A percentile compares a stretch with the other conserved stretches of the same genome.
Evolutionary conservation across 2,888 invertebrate genomes (phyloP).

Genomic region (Lasioglossum villosulum): DNA sequence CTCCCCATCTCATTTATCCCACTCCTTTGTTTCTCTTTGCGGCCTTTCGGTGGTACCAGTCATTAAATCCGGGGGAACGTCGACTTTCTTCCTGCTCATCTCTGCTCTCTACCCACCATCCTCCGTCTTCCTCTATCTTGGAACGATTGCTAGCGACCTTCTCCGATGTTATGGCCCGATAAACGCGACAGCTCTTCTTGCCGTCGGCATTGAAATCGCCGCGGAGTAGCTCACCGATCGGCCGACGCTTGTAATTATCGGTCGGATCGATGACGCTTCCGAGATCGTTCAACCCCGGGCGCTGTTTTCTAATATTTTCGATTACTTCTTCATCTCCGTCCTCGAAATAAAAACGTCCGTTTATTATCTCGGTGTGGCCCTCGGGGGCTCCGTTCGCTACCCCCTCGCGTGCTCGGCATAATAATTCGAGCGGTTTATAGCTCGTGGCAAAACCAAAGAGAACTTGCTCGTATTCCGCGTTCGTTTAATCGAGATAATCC

Average conservation of each 20-base stretch:
- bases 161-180: conserved; percentile 67
- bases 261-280: conserved; percentile 43
- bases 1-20: conserved; percentile 57
- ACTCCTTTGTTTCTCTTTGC: conserved; percentile 44
- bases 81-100: conserved; percentile 46
- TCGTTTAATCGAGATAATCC: not conserved
- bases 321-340: not conserved
- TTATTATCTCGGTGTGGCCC: not conserved
- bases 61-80: conserved; percentile 55
- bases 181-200: conserved; percentile 66
- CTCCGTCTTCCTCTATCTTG: not conserved
- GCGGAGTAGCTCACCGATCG: conserved; percentile 75
- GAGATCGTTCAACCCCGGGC: conserved; percentile 2
- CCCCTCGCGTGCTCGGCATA: not conserved
- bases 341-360: not conserved
- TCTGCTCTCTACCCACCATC: not conserved
- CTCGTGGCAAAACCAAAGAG: not conserved
- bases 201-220: conserved; percentile 62
- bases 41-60: conserved; percentile 66
- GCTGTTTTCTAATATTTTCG: not conserved
- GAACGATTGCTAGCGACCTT: conserved; percentile 64
- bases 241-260: conserved; percentile 76
- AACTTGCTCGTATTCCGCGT: not conserved
- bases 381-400: not conserved
- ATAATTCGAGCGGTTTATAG: conserved; percentile 3